Base-by-base conservation (phyloP, 2,888 invertebrate species). In the Cephonodes hylas region DNA sequence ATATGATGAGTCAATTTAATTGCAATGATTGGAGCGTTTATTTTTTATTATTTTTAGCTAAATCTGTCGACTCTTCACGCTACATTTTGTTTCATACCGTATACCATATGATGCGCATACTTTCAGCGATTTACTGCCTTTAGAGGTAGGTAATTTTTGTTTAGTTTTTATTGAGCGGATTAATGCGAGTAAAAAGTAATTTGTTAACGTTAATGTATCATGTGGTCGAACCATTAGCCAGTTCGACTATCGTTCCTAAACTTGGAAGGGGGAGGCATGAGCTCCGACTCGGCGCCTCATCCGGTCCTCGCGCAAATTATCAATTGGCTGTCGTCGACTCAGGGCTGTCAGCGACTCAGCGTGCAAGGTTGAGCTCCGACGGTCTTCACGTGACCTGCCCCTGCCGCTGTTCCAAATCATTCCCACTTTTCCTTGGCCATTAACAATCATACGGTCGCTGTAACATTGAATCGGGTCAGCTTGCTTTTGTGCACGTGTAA, bases 291-390 rank as follows among this genome's bases (percentile, higher is more conserved):
- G 83, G 82, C 84, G 87, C 87, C 87, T 85, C 90, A 89, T 91
- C 91, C 91, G 91, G 90, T 86, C 77, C 79, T 81, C 81, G 82
- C 85, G 81, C 88, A 88, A 91, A 91, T 91, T 90, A 89, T 81
- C 86, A 89, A 89, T 89, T 90, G 88, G 80, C 76, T 79, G 80
- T 76, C 80, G 83, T 74, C 80, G 78, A 77, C 80, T 83, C 84
- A 86, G 85, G 84, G 85, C 85, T 85, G 85, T 73, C 82, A 80
- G 73, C 68, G 72, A 84, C 85, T 73, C 82, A 80, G 73, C 68
- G 72, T 71, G 77, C 85, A 87, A 85, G 83, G 81, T 84, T 86
- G 83, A 80, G 60, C 67, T 65, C 64, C 67, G 69, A 63, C 67
- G 70, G 68, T 75, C 73, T 75, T 80, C 83, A 81, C 80, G 80